Evolutionary conservation across 2,113 vertebrate genomes (phyloP).

Genomic region (Psittacula cyanocephala): DNA sequence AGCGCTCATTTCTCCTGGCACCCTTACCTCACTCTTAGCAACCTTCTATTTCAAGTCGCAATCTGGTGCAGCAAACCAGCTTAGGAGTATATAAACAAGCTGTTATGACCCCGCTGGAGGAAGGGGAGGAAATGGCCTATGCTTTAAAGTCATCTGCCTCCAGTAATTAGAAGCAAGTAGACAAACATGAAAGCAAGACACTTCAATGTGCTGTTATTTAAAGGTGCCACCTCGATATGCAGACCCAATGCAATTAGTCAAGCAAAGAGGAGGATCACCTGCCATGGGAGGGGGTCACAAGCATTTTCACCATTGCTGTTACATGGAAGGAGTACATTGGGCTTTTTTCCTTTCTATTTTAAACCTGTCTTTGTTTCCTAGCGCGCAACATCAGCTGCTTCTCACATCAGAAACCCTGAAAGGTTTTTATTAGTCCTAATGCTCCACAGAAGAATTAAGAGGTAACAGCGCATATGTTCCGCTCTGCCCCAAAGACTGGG

Average conservation of each 20-base stretch:
- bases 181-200: slow-evolving; percentile 38
- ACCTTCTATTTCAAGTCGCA: slow-evolving; percentile 55
- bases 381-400: not conserved
- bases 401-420: slow-evolving; percentile 33
- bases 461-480: not conserved
- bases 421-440: slow-evolving; percentile 57
- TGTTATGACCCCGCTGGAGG: slow-evolving; percentile 10
- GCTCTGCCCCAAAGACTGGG: not conserved
- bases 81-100: not conserved
- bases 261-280: not conserved
- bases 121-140: slow-evolving; percentile 52
- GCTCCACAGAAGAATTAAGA: slow-evolving; percentile 40
- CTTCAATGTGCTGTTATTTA: slow-evolving; percentile 43
- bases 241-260: slow-evolving; percentile 2
- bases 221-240: slow-evolving; percentile 6
- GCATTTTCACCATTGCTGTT: not conserved
- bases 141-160: slow-evolving; percentile 51
- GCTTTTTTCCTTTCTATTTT: not conserved
- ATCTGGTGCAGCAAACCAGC: slow-evolving; percentile 21
- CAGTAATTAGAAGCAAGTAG: slow-evolving; percentile 51
- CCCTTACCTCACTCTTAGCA: slow-evolving; percentile 44
- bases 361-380: slow-evolving; percentile 25
- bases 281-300: not conserved
- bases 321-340: not conserved
- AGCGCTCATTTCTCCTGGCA: slow-evolving; percentile 8